Base-by-base conservation (phyloP, 2,888 invertebrate species). In the Drosophila prolongata region DNA sequence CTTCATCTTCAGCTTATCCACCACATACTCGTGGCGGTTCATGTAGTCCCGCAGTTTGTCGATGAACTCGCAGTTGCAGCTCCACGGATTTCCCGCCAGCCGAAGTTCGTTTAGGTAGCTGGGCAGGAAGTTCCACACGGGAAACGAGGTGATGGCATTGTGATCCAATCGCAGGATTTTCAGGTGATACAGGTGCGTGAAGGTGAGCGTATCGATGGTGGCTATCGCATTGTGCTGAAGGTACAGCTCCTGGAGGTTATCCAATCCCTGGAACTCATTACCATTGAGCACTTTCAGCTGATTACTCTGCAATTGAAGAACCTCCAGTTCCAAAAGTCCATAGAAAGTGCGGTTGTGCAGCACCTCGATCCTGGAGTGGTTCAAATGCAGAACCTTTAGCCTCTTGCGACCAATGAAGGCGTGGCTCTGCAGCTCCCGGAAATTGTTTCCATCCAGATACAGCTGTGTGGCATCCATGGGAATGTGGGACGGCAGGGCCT, bases 401-500 rank as follows among this genome's bases (percentile, higher is more conserved):
- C 97, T 97, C 93, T 98, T 98, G 80, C 97, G 95, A n/a, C 98
- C 98, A 85, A 98, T 97, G 93, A 98, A 98, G 60, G 97, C 96
- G 91, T 98, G 98, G 91, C 97, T 96, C 75, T 96, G 95, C 85
- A 98, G 94, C 92, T 96, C 96, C 75, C 95, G 95, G 91, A 98
- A 96, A 90, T 96, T 95, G 92, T 98, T 98, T 71, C 98, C 98
- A 91, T 98, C 98, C 89, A 98, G 94, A 93, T 97, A 97, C 77
- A 98, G 95, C 93, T 98, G 97, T 56, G 98, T 98, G 79, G 98
- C 97, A 92, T 98, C 98, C 97, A 98, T 98, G 66, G 98, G 98
- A 88, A 98, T 95, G 84, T 96, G 95, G 78, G 95, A 95, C 40
- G 98, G 98, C 93, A 98, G 95, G 90, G 95, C 95, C 64, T 95